Conservation (phyloP, 64 coral and sea anemone genomes). For the Actinia equina region DNA sequence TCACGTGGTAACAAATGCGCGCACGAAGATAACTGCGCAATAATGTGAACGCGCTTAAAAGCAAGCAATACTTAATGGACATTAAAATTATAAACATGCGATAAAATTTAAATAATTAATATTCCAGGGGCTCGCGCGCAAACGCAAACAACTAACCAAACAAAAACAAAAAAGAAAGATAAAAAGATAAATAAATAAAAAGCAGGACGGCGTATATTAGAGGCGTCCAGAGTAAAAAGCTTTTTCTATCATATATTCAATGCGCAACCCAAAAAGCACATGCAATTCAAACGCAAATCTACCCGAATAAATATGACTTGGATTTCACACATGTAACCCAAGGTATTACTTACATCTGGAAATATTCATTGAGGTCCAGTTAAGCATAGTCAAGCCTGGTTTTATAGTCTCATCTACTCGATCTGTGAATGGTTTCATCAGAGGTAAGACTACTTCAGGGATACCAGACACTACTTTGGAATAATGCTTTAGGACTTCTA, state of each 20-base stretch:
- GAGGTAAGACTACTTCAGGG: constrained; percentile 80
- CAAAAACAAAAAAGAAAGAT: no score
- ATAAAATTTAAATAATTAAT: background rate
- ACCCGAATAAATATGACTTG: no score
- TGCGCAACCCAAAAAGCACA: no score
- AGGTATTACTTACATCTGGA: constrained; percentile 63
- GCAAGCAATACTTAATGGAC: background rate
- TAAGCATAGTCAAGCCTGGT: constrained; percentile 94
- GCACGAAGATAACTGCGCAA: background rate
- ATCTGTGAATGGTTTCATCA: constrained; percentile 93
- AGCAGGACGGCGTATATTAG: background rate
- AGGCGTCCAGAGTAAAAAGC: background rate
- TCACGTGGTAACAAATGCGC: no score
- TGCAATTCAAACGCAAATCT: no score
- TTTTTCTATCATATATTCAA: no score
- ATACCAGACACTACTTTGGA: constrained; percentile 56
- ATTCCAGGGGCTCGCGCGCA: background rate
- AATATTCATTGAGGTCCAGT: constrained; percentile 94
- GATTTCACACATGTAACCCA: background rate
- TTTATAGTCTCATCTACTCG: constrained; percentile 95
- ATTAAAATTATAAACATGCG: background rate
- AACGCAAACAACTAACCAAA: background rate
- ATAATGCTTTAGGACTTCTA: constrained; percentile 81
- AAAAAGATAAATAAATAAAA: no score
- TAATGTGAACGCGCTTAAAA: background rate